These are phyloP conservation scores for Xestia c-nigrum DNA, from an alignment of 2,888 invertebrate genomes.

Conservation along the genomic window DNA sequence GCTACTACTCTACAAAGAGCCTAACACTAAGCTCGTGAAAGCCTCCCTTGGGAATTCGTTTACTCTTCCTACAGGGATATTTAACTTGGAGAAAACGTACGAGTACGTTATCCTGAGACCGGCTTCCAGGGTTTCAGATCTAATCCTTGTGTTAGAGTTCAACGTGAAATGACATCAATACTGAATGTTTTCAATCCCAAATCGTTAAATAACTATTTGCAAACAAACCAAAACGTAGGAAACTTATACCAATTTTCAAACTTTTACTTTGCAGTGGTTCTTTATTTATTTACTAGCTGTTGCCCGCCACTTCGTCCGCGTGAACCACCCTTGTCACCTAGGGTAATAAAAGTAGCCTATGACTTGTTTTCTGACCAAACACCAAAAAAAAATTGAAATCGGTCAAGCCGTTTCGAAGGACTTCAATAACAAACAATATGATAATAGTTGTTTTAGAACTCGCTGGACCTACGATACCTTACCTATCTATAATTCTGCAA, in stretches of 20 bases:
- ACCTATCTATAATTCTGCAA: neutral
- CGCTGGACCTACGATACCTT: neutral
- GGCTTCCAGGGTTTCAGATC: neutral
- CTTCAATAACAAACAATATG: too few relatives aligned
- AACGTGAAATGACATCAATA: neutral
- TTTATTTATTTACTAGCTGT: neutral
- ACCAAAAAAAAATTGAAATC: too few relatives aligned
- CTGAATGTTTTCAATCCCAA: neutral
- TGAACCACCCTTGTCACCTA: too few relatives aligned
- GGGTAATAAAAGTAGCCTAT: too few relatives aligned
- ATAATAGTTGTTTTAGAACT: neutral
- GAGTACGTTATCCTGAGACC: neutral
- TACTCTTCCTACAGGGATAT: constrained; percentile 14
- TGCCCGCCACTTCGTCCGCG: too few relatives aligned
- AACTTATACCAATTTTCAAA: neutral
- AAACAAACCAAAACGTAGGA: neutral
- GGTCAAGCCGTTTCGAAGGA: too few relatives aligned
- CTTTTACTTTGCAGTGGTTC: neutral
- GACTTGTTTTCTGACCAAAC: too few relatives aligned
- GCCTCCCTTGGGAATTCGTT: constrained; percentile 6
- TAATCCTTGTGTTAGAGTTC: constrained; percentile 16
- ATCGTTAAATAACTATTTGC: neutral
- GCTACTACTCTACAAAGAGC: constrained; percentile 21
- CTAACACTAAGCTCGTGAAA: constrained; percentile 18
- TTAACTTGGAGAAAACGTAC: neutral